These are phyloP conservation scores for Neolamprologus multifasciatus DNA, from an alignment of 2,797 vertebrate species.

Conservation along the genomic window DNA sequence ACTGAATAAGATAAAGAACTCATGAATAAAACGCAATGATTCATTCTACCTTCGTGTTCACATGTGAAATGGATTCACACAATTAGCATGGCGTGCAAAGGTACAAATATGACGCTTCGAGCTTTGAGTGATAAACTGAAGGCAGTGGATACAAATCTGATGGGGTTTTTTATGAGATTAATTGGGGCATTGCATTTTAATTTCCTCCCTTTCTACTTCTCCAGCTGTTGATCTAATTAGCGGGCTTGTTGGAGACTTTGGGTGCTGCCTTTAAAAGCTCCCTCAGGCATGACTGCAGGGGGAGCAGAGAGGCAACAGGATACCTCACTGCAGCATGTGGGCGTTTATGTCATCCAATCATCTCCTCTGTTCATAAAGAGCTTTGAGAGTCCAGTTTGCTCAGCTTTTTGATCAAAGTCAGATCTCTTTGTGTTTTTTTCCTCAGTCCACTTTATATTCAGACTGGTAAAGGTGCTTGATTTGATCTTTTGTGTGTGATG, in stretches of 20 bases:
- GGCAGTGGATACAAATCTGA: background rate
- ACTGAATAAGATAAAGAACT: background rate
- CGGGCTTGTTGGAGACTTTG: background rate
- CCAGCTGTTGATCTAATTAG: constrained; percentile 27
- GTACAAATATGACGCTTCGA: background rate
- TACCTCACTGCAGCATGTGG: background rate
- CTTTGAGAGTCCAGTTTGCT: background rate
- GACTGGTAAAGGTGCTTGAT: background rate
- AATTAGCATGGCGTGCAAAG: background rate
- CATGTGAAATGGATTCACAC: background rate
- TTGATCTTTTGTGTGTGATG: background rate
- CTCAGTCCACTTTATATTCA: background rate
- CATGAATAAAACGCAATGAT: background rate
- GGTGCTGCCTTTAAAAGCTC: background rate
- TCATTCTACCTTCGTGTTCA: background rate
- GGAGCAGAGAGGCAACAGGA: background rate
- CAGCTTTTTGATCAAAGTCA: background rate
- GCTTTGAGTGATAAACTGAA: background rate
- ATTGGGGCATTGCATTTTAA: background rate
- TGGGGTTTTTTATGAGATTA: fast-evolving
- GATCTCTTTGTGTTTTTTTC: background rate
- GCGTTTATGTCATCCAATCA: background rate
- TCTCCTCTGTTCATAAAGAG: background rate
- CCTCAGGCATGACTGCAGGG: background rate
- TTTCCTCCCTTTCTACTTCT: background rate